These are phyloP conservation scores for Quiscalus mexicanus DNA, from an alignment of 2,113 vertebrate species.

Conservation along the genomic window DNA sequence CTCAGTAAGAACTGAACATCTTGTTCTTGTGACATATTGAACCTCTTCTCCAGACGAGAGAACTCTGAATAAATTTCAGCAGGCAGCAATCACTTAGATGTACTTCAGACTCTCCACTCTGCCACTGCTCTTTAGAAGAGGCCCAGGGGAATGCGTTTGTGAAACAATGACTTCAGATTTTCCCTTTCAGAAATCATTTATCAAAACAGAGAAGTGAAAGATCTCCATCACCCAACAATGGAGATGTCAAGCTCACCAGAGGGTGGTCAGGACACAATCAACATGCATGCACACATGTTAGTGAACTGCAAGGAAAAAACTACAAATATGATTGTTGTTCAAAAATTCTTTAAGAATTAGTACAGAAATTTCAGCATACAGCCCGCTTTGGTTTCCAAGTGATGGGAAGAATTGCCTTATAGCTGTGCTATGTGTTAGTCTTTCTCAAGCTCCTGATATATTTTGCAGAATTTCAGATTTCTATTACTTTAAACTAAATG, in stretches of 20 bases:
- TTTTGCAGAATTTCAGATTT: slow-evolving; percentile 8
- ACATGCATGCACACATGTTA: not conserved
- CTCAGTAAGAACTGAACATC: not conserved
- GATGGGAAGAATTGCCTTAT: not conserved
- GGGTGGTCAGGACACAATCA: not conserved
- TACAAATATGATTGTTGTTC: not conserved
- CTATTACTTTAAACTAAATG: not conserved
- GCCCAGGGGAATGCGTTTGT: not conserved
- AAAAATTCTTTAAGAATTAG: not conserved
- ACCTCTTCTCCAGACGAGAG: not conserved
- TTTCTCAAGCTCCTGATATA: not conserved
- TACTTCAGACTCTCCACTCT: not conserved
- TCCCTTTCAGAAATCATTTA: not conserved
- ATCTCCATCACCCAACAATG: not conserved
- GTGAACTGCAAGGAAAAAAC: not conserved
- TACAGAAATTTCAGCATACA: not conserved
- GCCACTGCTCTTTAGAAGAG: not conserved
- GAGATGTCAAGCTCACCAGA: not conserved
- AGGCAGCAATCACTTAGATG: not conserved
- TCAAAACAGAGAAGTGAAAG: not conserved
- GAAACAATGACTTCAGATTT: not conserved
- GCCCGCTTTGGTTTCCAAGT: not conserved
- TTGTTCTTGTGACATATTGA: not conserved
- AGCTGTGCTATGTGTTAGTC: not conserved
- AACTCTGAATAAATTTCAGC: not conserved